Evolutionary conservation across 2,888 invertebrate species (phyloP).

Genomic region (Melanostoma scalare): DNA sequence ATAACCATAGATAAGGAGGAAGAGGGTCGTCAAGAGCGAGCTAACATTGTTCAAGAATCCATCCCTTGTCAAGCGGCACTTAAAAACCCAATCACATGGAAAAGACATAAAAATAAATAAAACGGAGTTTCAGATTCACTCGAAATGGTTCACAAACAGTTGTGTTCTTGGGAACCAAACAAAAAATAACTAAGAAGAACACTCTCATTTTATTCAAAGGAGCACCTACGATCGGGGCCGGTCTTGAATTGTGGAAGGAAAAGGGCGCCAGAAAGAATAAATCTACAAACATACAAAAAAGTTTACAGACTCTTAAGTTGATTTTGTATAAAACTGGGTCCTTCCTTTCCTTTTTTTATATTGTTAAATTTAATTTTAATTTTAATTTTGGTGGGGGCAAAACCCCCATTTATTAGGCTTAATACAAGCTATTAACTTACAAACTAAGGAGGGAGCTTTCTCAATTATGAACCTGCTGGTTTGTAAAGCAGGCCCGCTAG

Average conservation of each 20-base stretch:
- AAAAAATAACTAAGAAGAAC: conserved; percentile 11
- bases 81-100: conserved; percentile 67
- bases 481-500: too few relatives aligned
- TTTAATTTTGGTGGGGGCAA: too few relatives aligned
- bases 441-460: too few relatives aligned
- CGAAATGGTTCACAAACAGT: conserved; percentile 47
- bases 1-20: conserved; percentile 40
- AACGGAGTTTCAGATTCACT: conserved; percentile 46
- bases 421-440: too few relatives aligned
- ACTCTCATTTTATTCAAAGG: conserved; percentile 50
- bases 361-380: too few relatives aligned
- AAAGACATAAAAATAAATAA: conserved; percentile 60
- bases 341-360: too few relatives aligned
- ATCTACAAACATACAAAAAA: too few relatives aligned
- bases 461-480: too few relatives aligned
- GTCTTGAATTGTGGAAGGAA: not conserved
- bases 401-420: too few relatives aligned
- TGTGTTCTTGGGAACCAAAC: conserved; percentile 64
- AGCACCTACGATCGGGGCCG: conserved; percentile 9
- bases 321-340: too few relatives aligned
- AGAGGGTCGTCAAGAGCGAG: conserved; percentile 25
- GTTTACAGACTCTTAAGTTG: too few relatives aligned
- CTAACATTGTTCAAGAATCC: conserved; percentile 35
- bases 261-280: too few relatives aligned
- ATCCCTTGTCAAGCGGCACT: conserved; percentile 66